Evolutionary conservation across 92 coral and sea anemone species (phyloP), one percentile per base, ranked within the genome.

Genomic region (Hydrozoanthus gracilis): DNA sequence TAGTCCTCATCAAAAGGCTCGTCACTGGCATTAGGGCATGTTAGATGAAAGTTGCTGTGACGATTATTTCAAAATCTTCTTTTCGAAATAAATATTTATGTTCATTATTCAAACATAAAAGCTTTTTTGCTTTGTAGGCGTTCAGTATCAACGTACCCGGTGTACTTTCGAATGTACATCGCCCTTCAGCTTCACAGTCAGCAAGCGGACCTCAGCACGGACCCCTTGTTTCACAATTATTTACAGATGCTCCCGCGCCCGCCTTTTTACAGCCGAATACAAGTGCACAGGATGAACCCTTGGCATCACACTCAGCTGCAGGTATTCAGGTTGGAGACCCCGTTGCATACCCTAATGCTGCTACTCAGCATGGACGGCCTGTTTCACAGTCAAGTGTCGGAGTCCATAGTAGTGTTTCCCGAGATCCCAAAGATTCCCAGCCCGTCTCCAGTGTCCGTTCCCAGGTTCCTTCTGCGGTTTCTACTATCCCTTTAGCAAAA

Each of bases 121-220:
- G 39, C 39, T 27, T 4, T 70, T 44, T n/a, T 84, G 16, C 62
- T 18, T 39, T 54, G 8, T 58, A 94, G 97, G 97, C 97, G 3
- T 94, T 94, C 71, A 94, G 88, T 46, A 90, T 94, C 87, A 87
- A 94, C 78, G 87, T 94, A 7, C 91, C 93, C 7, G 90, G 88
- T 6, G 97, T 94, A 15, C 89, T 94, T 56, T 80, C 83, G 69
- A 88, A 87, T 27, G 86, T 94, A 17, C 73, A 27, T 66, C 2
- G 71, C 8, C 35, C 13, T 69, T 75, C 82, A n/a, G 60, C 71
- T 56, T 11, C 90, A 71, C 86, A 80, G 71, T 17, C 68, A 47
- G 15, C 75, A 71, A n/a, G 73, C 8, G 64, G 51, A 52, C 9
- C 71, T 6, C 51, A 46, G 50, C 35, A 9, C 12, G 82, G 4